Conservation (phyloP, 2,113 vertebrate species). For the Hippocampus comes region DNA sequence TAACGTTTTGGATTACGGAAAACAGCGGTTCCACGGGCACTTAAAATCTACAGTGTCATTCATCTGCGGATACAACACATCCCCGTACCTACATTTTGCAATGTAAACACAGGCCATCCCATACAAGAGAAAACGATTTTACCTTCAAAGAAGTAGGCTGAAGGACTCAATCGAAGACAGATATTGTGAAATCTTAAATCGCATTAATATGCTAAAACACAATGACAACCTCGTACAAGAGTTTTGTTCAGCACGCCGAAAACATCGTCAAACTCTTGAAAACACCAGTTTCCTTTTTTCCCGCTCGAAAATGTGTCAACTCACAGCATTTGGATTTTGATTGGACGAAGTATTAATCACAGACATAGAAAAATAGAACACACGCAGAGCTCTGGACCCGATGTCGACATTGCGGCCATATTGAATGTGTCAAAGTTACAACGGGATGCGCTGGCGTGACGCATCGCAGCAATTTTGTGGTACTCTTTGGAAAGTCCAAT, state of each 20-base stretch:
- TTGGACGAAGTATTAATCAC: background rate
- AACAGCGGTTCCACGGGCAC: too few relatives aligned
- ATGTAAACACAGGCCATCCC: background rate
- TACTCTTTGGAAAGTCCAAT: too few relatives aligned
- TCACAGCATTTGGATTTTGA: background rate
- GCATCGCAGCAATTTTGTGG: too few relatives aligned
- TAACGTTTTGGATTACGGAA: too few relatives aligned
- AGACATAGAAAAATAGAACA: background rate
- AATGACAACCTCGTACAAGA: background rate
- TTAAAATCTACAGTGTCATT: too few relatives aligned
- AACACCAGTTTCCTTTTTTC: background rate
- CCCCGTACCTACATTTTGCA: too few relatives aligned
- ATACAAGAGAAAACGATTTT: background rate
- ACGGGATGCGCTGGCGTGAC: too few relatives aligned
- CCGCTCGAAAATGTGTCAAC: background rate
- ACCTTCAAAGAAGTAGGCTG: background rate
- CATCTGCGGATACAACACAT: too few relatives aligned
- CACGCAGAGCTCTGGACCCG: background rate
- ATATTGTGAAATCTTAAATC: background rate
- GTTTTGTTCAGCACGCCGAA: too few relatives aligned
- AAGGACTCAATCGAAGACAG: background rate
- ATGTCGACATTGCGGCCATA: background rate
- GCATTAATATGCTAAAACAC: background rate
- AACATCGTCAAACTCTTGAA: background rate
- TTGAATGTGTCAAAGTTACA: background rate